Conservation (phyloP, 2,113 vertebrate species). For the Eurypyga helias region DNA sequence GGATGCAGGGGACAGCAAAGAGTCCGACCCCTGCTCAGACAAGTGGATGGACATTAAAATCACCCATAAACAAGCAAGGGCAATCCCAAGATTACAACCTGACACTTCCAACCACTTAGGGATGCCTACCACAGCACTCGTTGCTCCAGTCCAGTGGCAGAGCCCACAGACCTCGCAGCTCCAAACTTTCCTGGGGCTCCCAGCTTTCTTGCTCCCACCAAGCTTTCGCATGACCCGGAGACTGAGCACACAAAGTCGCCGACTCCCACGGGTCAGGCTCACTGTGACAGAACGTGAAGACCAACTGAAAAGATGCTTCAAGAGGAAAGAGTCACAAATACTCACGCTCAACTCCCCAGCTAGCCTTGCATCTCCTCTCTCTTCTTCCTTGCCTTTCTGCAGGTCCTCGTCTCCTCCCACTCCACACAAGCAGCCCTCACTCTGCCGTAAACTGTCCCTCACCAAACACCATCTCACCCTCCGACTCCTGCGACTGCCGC, state of each 20-base stretch:
- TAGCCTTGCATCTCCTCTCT: neutral
- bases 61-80: neutral
- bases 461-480: neutral
- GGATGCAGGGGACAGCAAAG: neutral
- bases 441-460: neutral
- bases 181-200: neutral
- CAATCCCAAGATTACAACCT: neutral
- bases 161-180: neutral
- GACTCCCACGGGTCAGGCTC: neutral
- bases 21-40: neutral
- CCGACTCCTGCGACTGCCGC: neutral
- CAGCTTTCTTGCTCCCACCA: neutral
- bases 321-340: neutral
- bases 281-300: neutral
- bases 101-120: neutral
- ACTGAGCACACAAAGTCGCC: neutral
- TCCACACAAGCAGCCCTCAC: neutral
- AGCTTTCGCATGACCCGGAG: neutral
- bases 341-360: neutral
- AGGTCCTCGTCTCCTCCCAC: neutral
- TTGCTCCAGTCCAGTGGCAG: neutral
- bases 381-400: neutral
- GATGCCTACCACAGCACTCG: neutral
- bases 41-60: neutral
- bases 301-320: neutral